A percentile compares a stretch with the other conserved stretches of the same genome.
Evolutionary conservation across 2,113 vertebrate species (phyloP).

Genomic region (Tichodroma muraria): DNA sequence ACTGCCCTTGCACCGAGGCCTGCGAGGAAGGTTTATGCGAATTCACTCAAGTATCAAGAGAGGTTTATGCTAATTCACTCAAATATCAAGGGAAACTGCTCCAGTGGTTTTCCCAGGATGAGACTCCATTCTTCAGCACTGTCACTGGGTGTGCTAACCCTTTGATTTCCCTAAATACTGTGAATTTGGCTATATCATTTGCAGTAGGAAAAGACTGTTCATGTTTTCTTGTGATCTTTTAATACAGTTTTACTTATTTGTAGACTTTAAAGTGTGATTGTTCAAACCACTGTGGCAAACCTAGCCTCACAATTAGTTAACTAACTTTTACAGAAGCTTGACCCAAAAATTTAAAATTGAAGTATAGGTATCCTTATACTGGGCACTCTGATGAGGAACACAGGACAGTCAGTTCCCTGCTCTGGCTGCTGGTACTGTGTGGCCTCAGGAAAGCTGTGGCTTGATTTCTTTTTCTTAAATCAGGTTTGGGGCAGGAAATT

Average conservation of each 20-base stretch:
- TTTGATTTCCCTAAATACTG: not conserved
- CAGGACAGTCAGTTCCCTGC: not conserved
- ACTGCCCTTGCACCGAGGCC: too few species aligned
- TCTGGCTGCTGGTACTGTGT: not conserved
- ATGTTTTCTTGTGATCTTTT: not conserved
- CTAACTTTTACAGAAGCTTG: not conserved
- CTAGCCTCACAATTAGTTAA: not conserved
- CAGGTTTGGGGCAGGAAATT: not conserved
- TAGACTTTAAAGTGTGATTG: not conserved
- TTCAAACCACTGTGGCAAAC: not conserved
- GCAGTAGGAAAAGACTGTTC: not conserved
- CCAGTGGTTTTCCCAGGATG: not conserved
- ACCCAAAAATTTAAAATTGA: not conserved
- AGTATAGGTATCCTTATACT: rapidly evolving
- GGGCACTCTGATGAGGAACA: not conserved
- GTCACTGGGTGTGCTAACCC: not conserved
- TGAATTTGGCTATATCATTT: not conserved
- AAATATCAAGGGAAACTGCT: not conserved
- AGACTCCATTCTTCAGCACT: not conserved
- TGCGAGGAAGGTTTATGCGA: rapidly evolving
- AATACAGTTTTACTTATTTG: not conserved
- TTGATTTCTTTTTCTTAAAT: not conserved
- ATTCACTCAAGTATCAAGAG: not conserved
- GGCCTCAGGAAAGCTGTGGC: not conserved
- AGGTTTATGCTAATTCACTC: not conserved